phyloP scores from a whole-genome alignment of 30 jellyfish, hydroid and myxozoan species.

The Chrysaora quinquecirrha region DNA sequence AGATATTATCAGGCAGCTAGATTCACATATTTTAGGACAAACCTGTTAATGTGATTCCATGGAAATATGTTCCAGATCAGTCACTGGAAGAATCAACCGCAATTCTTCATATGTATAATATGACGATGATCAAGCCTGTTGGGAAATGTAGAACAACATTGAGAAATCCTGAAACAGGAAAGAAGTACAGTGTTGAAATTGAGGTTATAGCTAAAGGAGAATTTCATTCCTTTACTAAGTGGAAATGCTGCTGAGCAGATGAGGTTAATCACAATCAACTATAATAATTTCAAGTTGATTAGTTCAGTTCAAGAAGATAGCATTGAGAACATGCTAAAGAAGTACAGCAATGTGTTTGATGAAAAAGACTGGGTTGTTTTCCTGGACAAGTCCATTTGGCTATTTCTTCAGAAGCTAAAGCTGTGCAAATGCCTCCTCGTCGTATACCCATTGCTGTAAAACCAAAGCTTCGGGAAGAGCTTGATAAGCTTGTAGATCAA shows the following conservation, averaged over 20 bases:
- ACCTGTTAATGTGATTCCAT: background rate
- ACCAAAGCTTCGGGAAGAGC: conserved; percentile 30
- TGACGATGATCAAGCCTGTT: conserved; percentile 10
- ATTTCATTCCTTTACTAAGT: conserved; percentile 3
- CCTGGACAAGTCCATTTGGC: conserved; percentile 35
- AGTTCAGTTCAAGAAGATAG: conserved; percentile 26
- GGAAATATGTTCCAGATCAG: background rate
- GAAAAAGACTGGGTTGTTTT: conserved; percentile 26
- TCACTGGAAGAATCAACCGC: background rate
- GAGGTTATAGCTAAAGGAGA: no score
- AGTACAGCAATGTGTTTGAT: conserved; percentile 23
- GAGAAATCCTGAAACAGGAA: conserved; percentile 10
- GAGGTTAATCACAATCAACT: conserved; percentile 21
- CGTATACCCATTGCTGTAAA: conserved; percentile 20
- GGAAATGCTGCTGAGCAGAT: conserved; percentile 15
- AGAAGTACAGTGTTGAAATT: no score
- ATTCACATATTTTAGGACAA: background rate
- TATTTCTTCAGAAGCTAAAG: conserved; percentile 28
- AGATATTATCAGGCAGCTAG: conserved; percentile 2
- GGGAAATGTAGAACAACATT: conserved; percentile 2
- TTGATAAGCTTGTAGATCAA: conserved; percentile 40
- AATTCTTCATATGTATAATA: conserved; percentile 12
- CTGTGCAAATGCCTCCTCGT: conserved; percentile 35
- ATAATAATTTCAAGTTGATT: background rate
- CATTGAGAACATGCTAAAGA: conserved; percentile 4